A percentile compares a stretch with the other conserved stretches of the same genome.
Conservation (phyloP, 1,140 invertebrate species). For the Hyphantria cunea region DNA sequence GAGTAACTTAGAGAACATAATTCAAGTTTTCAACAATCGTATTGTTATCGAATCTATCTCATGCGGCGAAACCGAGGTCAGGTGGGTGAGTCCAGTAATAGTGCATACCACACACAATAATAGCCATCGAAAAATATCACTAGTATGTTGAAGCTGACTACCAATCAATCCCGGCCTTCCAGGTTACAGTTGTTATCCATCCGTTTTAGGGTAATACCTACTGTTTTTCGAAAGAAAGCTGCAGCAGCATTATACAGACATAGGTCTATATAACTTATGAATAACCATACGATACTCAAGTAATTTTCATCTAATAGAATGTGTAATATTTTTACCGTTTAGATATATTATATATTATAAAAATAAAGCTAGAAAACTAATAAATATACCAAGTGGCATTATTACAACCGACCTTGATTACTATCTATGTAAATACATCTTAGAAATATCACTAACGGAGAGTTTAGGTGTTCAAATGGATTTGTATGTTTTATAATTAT, state of each 20-base stretch:
- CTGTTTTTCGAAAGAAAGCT: neutral
- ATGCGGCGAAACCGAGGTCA: slow-evolving; percentile 22
- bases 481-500: neutral
- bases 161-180: neutral
- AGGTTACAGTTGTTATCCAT: neutral
- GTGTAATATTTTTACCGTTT: neutral
- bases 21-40: slow-evolving; percentile 50
- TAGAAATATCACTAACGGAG: no score
- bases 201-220: neutral
- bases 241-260: no score
- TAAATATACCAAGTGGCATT: no score
- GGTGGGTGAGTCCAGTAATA: slow-evolving; percentile 8
- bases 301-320: neutral
- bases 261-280: no score
- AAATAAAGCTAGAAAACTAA: no score
- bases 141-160: slow-evolving; percentile 1
- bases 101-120: slow-evolving; percentile 31
- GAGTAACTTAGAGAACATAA: slow-evolving; percentile 40
- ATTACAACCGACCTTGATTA: no score
- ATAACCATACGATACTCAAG: neutral
- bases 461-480: no score
- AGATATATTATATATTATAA: no score
- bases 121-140: slow-evolving; percentile 26
- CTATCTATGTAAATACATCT: neutral
- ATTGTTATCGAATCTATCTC: slow-evolving; percentile 42